phyloP scores from a whole-genome alignment of 2,888 invertebrate genomes.

The Galerucella pusilla region DNA sequence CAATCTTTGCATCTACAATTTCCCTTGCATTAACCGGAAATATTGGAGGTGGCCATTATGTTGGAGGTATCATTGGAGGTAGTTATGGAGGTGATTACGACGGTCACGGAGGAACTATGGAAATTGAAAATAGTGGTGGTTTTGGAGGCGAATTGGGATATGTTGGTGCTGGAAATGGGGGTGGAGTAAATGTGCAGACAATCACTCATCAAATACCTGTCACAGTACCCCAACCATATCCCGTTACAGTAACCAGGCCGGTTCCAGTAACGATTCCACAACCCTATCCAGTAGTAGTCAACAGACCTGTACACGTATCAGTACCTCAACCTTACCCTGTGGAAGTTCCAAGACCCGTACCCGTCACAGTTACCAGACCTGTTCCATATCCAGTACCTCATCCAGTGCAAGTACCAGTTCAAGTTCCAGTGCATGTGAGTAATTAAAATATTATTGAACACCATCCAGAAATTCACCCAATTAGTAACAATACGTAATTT shows the following conservation, averaged over 20 bases:
- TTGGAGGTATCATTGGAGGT: too few species aligned
- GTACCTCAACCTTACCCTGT: conserved; percentile 66
- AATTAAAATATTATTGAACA: too few species aligned
- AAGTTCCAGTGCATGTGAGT: conserved; percentile 48
- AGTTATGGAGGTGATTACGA: too few species aligned
- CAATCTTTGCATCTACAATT: too few species aligned
- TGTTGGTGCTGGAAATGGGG: conserved; percentile 43
- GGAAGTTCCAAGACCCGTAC: conserved; percentile 59
- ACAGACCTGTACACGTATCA: conserved; percentile 67
- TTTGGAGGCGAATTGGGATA: conserved; percentile 21
- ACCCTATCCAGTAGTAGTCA: conserved; percentile 63
- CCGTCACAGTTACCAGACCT: conserved; percentile 63
- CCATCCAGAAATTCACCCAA: too few species aligned
- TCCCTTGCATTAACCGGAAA: too few species aligned
- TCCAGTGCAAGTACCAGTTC: conserved; percentile 51
- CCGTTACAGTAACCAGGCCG: conserved; percentile 59
- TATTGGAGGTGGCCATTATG: too few species aligned
- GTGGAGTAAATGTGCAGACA: conserved; percentile 55
- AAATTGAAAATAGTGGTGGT: background rate
- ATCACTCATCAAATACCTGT: too few species aligned
- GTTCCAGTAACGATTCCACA: conserved; percentile 62
- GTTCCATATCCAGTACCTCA: conserved; percentile 55
- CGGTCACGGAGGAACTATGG: too few species aligned
- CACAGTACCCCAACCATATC: conserved; percentile 41
- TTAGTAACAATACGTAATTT: too few species aligned